Percentiles rank a stretch among this genome's conserved stretches.
These are phyloP conservation scores for Caenorhabditis remanei DNA, from an alignment of 1,140 invertebrate genomes.

Conservation along the genomic window DNA sequence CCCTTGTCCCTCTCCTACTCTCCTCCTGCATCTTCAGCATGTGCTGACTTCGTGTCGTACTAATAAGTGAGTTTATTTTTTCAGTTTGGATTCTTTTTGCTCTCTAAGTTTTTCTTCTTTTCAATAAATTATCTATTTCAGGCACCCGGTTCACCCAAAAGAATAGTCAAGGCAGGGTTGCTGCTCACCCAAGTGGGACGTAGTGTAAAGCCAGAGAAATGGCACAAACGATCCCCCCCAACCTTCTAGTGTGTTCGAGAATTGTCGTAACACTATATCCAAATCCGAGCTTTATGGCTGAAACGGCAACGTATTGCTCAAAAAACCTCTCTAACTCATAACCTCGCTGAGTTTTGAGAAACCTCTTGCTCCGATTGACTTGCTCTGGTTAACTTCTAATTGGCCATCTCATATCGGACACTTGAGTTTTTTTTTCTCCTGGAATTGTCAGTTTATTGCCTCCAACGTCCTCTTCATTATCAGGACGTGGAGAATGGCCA, in stretches of 20 bases:
- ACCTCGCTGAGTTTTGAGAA: no score
- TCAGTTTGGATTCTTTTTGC: neutral
- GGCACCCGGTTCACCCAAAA: neutral
- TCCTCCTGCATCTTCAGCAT: no score
- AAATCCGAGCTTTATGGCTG: constrained; percentile 1
- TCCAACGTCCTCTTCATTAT: neutral
- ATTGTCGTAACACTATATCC: neutral
- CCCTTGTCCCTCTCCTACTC: neutral
- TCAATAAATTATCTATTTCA: neutral
- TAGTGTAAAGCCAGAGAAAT: constrained; percentile 16
- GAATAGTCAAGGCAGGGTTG: constrained; percentile 15
- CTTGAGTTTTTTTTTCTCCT: neutral
- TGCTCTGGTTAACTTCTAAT: neutral
- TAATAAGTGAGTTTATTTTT: constrained; percentile 7
- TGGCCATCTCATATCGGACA: neutral
- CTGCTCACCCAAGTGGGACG: no score
- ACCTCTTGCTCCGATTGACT: neutral
- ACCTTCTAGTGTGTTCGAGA: neutral
- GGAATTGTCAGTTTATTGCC: constrained; percentile 5
- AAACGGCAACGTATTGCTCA: constrained; percentile 3
- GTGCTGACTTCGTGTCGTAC: neutral
- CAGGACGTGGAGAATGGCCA: constrained; percentile 8
- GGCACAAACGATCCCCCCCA: constrained; percentile 8
- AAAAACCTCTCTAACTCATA: no score
- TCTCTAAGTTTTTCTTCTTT: neutral